Conservation (phyloP, 2,797 vertebrate species). For the Manis javanica region DNA sequence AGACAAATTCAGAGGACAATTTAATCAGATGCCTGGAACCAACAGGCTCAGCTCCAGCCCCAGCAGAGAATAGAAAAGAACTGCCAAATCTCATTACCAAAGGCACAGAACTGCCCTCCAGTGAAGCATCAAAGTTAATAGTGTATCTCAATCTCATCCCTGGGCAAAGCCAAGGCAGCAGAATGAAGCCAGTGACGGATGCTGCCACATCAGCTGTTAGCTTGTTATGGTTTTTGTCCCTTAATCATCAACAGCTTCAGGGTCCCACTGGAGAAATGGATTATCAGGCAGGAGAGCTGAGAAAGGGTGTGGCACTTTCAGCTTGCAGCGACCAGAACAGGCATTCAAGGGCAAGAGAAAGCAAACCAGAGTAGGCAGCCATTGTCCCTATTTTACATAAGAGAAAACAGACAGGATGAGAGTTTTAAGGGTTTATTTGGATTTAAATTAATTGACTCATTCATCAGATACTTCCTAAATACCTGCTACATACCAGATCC, state of each 20-base stretch:
- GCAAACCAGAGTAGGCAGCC: background rate
- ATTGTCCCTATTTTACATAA: background rate
- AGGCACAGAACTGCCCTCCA: constrained; percentile 55
- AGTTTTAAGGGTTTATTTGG: background rate
- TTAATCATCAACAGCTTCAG: constrained; percentile 8
- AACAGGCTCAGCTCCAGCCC: constrained; percentile 56
- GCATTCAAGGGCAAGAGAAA: background rate
- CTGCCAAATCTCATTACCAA: constrained; percentile 67
- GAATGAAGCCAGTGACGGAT: constrained; percentile 53
- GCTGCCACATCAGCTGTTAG: constrained; percentile 32
- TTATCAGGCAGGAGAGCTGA: background rate
- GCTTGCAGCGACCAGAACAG: background rate
- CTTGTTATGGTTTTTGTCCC: constrained; percentile 7
- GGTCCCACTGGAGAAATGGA: constrained; percentile 21
- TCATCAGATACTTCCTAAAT: constrained; percentile 21
- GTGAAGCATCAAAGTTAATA: constrained; percentile 73
- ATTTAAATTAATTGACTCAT: background rate
- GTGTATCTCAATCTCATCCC: constrained; percentile 50
- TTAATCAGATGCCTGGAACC: constrained; percentile 72
- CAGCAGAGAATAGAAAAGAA: constrained; percentile 34
- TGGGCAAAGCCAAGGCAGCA: constrained; percentile 35
- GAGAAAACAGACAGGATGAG: background rate
- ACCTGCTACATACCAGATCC: background rate
- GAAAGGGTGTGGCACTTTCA: fast-evolving
- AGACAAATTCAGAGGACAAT: constrained; percentile 73